Evolutionary conservation across 2,113 vertebrate genomes (phyloP).

Genomic region (Uropsilus gracilis): DNA sequence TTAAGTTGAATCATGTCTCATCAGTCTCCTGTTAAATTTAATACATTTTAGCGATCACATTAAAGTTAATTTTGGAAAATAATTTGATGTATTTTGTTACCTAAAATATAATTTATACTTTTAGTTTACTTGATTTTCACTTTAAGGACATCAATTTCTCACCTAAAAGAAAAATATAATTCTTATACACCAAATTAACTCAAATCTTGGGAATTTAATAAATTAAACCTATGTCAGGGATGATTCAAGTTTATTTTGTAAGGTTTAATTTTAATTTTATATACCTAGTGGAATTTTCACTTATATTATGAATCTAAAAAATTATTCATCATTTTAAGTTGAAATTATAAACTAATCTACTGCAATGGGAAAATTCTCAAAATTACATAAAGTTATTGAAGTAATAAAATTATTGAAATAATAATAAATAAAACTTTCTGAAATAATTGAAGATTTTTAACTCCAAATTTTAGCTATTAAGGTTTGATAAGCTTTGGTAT

Average conservation of each 20-base stretch:
- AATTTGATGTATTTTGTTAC: neutral
- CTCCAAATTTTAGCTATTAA: neutral
- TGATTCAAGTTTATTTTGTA: neutral
- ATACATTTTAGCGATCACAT: constrained; percentile 15
- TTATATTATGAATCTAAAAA: neutral
- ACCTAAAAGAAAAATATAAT: neutral
- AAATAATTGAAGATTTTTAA: neutral
- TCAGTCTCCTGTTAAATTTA: neutral
- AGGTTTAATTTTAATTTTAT: neutral
- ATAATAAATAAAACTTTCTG: too few relatives aligned
- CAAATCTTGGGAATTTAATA: neutral
- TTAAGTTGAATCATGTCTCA: neutral
- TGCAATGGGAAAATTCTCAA: neutral
- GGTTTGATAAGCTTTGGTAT: neutral
- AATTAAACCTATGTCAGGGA: neutral
- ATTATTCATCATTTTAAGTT: neutral
- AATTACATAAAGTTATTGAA: neutral
- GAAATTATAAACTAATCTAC: neutral
- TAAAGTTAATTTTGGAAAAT: neutral
- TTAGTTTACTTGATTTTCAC: neutral
- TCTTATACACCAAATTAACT: neutral
- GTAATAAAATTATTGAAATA: too few relatives aligned
- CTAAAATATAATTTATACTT: neutral
- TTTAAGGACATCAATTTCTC: neutral
- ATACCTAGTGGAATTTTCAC: neutral